Base-by-base conservation (phyloP, 2,113 vertebrate genomes). In the Centrocercus urophasianus region DNA sequence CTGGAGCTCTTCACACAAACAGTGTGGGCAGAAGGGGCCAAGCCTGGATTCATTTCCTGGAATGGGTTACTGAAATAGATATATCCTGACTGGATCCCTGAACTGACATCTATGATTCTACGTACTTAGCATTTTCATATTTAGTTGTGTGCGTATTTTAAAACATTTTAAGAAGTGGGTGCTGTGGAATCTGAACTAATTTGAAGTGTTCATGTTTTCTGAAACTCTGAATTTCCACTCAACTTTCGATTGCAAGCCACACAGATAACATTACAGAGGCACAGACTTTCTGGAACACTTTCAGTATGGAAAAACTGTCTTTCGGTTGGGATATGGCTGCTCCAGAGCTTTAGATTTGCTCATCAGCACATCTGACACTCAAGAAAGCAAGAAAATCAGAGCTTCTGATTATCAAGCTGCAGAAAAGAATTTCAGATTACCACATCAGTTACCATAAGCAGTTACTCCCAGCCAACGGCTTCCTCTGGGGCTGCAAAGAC, bases 61-160 rank as follows among this genome's bases (percentile, higher is more conserved):
- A 92, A 95, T 64, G 24, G 48, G 67, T 87, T 80, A 93, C 94
- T 34, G 52, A 96, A 97, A 96, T 88, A 97, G 84, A 93, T 48
- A 54, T 36, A 84, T 87, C 89, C 90, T 90, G 86, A 88, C 84
- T 91, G 91, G 91, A 91, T 43, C 93, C 69, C 74, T 65, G 27
- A 83, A 67, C 36, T 75, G 74, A 85, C 28, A 52, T 1, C 0
- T 42, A 57, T 57, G 54, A 32, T 57, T 57, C 54, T 11, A 32
- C 17, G 4, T 32, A 79, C 42, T n/a, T 61, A 57, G 70, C 10
- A 60, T 63, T 72, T 90, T 65, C 56, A 22, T 52, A 36, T 15
- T 78, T 82, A 36, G 21, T 61, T 83, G 72, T 76, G 71, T 13
- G 54, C 8, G 6, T 38, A 40, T 70, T 88, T 80, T 59, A 42